Evolutionary conservation across 2,113 vertebrate species (phyloP).

Genomic region (Cryptomyrus ogoouensis): DNA sequence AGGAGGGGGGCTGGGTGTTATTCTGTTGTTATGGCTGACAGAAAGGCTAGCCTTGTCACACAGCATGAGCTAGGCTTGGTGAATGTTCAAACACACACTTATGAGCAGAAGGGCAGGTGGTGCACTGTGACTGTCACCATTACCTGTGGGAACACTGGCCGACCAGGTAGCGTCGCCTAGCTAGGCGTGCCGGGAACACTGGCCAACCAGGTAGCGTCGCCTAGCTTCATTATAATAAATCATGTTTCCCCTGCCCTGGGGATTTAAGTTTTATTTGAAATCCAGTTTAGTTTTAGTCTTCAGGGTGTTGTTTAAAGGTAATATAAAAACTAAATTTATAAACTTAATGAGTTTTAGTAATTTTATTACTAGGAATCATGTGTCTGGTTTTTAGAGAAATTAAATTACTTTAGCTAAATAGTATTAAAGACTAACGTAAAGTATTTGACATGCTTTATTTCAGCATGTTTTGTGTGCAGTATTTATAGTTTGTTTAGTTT

Average conservation of each 20-base stretch:
- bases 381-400: neutral
- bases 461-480: neutral
- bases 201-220: no score
- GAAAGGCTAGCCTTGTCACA: neutral
- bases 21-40: neutral
- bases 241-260: neutral
- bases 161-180: neutral
- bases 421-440: neutral
- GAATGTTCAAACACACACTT: neutral
- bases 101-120: neutral
- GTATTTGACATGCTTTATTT: neutral
- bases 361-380: neutral
- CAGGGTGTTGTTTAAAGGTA: neutral
- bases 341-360: neutral
- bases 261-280: neutral
- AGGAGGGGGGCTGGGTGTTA: neutral
- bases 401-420: neutral
- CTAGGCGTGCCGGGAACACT: neutral
- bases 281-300: neutral
- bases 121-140: neutral
- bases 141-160: neutral
- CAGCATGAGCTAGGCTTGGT: neutral
- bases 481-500: neutral
- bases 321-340: neutral
- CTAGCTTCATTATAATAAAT: neutral